These are phyloP conservation scores for Sclerodermus sp. DNA, from an alignment of 2,888 invertebrate genomes.

Conservation along the genomic window DNA sequence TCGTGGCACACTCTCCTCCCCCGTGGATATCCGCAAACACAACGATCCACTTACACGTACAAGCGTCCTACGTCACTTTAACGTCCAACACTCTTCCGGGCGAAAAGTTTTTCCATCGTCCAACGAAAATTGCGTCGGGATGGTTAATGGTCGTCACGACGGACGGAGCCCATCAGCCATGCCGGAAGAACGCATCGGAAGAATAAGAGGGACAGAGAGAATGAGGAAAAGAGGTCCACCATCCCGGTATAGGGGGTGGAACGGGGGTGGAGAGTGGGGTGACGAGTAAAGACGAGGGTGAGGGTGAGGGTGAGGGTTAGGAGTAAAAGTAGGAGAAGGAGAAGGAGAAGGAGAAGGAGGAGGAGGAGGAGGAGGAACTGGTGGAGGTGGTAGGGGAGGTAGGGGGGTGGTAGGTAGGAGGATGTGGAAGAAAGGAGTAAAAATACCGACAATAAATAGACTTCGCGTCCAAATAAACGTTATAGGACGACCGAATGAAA, in stretches of 20 bases:
- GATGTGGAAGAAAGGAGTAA: not conserved
- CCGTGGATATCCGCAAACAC: too few species aligned
- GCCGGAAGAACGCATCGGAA: constrained; percentile 17
- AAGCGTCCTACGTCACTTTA: constrained; percentile 8
- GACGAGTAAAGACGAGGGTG: constrained; percentile 1
- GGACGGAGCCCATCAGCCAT: constrained; percentile 20
- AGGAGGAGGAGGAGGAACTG: not conserved
- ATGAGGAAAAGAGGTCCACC: too few species aligned
- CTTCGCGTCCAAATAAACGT: not conserved
- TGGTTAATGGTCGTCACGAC: constrained; percentile 28
- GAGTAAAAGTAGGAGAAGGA: not conserved
- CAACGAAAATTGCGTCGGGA: constrained; percentile 34
- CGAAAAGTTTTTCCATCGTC: constrained; percentile 37
- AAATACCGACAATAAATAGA: not conserved
- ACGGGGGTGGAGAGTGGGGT: too few species aligned
- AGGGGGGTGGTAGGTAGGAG: not conserved
- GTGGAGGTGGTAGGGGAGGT: not conserved
- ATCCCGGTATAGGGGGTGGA: too few species aligned
- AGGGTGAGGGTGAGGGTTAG: too few species aligned
- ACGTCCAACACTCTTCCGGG: constrained; percentile 2
- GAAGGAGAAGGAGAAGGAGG: not conserved
- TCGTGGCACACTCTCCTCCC: too few species aligned
- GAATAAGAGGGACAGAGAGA: constrained; percentile 14
- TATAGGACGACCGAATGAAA: too few species aligned
- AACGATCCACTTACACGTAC: too few species aligned